Evolutionary conservation across 1,140 invertebrate genomes (phyloP).

Genomic region (Lepidurus apus): DNA sequence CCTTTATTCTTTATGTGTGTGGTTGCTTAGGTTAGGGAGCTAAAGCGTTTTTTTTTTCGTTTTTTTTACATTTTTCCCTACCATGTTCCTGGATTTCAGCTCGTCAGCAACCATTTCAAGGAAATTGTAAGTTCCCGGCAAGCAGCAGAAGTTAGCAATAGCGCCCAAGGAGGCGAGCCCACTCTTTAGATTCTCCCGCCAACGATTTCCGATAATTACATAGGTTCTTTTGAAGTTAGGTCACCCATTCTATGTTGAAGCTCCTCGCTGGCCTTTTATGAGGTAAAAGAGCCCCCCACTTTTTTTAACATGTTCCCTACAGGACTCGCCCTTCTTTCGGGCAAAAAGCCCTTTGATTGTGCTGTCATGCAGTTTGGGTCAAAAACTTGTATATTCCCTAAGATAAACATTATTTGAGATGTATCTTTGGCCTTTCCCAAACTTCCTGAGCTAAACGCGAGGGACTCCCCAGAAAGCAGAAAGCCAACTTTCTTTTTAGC

Average conservation of each 20-base stretch:
- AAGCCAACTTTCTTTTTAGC: too few species aligned
- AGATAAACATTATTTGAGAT: not conserved
- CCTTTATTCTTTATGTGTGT: too few species aligned
- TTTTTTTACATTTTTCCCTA: too few species aligned
- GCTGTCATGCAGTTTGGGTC: not conserved
- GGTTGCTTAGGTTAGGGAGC: too few species aligned
- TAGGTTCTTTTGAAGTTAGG: constrained; percentile 22
- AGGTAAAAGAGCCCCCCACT: not conserved
- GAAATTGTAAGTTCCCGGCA: not conserved
- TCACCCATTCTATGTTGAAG: not conserved
- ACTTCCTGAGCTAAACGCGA: too few species aligned
- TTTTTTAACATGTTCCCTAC: not conserved
- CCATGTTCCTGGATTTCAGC: not conserved
- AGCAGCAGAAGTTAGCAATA: constrained; percentile 2
- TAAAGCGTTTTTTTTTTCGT: too few species aligned
- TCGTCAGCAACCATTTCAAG: not conserved
- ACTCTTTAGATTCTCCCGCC: not conserved
- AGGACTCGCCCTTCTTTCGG: not conserved
- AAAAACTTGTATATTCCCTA: not conserved
- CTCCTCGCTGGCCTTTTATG: not conserved
- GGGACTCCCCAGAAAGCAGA: too few species aligned
- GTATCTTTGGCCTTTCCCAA: not conserved
- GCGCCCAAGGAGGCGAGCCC: not conserved
- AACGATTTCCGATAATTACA: constrained; percentile 22
- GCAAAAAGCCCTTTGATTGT: not conserved